Conservation (phyloP, 35 echinoderm and acorn worm genomes). For the Stichopus chloronotus region DNA sequence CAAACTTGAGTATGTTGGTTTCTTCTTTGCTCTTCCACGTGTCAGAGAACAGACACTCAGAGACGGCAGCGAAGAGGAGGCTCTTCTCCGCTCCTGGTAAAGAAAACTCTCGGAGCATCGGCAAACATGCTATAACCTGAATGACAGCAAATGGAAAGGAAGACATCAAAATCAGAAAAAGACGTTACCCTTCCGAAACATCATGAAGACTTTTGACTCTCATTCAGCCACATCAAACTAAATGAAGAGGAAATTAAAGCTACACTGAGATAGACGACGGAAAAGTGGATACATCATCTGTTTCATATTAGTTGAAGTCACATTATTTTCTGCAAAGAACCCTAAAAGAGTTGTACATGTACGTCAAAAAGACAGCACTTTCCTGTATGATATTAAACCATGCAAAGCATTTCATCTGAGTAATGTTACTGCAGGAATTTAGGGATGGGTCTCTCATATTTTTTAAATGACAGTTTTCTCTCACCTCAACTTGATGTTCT, state of each 20-base stretch:
- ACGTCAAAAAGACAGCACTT: too few species aligned
- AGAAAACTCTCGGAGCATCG: not conserved
- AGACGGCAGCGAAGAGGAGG: not conserved
- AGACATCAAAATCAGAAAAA: not conserved
- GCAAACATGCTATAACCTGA: not conserved
- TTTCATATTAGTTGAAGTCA: not conserved
- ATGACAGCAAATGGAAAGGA: not conserved
- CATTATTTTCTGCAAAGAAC: not conserved
- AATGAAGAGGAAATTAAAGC: not conserved
- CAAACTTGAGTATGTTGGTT: not conserved
- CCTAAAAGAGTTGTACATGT: not conserved
- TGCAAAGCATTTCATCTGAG: too few species aligned
- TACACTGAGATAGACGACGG: not conserved
- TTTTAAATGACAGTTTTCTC: too few species aligned
- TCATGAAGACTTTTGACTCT: not conserved
- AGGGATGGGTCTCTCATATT: too few species aligned
- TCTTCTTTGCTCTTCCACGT: conserved; percentile 6
- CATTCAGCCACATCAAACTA: not conserved
- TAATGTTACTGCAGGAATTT: too few species aligned
- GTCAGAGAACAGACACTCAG: not conserved
- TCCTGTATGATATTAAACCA: too few species aligned
- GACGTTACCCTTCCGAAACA: not conserved
- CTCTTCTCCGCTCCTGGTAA: not conserved
- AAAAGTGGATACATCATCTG: not conserved
- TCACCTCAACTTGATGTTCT: too few species aligned